phyloP scores from a whole-genome alignment of 2,888 invertebrate genomes.

The Rotaria sp. region DNA sequence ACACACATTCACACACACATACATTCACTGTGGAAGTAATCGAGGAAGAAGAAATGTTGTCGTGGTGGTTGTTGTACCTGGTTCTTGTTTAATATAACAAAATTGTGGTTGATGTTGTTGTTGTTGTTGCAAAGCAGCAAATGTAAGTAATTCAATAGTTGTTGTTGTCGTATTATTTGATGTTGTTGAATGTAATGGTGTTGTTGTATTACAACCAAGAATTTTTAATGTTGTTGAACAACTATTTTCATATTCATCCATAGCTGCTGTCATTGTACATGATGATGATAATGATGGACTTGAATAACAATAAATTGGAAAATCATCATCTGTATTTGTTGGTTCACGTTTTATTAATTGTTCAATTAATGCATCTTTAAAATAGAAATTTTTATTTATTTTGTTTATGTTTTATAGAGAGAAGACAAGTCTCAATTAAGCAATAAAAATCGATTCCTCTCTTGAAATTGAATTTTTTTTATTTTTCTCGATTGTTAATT shows the following conservation, averaged over 20 bases:
- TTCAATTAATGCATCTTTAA: constrained; percentile 25
- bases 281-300: neutral
- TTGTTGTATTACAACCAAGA: constrained; percentile 3
- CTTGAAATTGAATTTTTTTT: no score
- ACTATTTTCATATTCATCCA: constrained; percentile 14
- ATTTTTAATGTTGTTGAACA: constrained; percentile 26
- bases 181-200: neutral
- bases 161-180: neutral
- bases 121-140: constrained; percentile 11
- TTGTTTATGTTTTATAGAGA: neutral
- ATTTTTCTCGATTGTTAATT: no score
- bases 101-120: constrained; percentile 9
- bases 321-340: neutral
- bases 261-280: neutral
- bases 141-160: neutral
- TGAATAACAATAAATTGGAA: neutral
- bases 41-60: constrained; percentile 15
- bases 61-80: neutral
- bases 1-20: neutral
- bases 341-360: constrained; percentile 25
- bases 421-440: no score
- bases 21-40: constrained; percentile 19
- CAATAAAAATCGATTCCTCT: no score
- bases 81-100: constrained; percentile 17
- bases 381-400: neutral